Conservation (phyloP, 2,888 invertebrate genomes). For the Epirrita christyi region DNA sequence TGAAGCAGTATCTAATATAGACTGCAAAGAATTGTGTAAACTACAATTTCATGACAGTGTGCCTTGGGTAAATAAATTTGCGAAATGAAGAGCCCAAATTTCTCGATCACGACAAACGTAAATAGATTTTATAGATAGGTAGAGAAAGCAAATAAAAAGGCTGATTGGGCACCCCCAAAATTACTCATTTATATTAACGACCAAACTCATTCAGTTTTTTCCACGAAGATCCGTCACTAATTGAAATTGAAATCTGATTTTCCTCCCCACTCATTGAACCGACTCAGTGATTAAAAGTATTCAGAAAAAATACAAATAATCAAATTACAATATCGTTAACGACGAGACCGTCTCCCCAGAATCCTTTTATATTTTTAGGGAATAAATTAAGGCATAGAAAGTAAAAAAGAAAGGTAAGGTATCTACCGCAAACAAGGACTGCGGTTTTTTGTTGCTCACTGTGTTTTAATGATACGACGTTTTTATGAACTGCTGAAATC, state of each 20-base stretch:
- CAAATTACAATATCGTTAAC: slow-evolving; percentile 86
- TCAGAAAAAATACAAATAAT: slow-evolving; percentile 84
- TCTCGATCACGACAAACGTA: slow-evolving; percentile 19
- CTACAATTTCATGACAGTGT: neutral
- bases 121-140: slow-evolving; percentile 26
- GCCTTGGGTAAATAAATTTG: slow-evolving; percentile 6
- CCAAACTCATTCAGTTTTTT: slow-evolving; percentile 77
- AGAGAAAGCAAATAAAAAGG: slow-evolving; percentile 42
- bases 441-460: slow-evolving; percentile 63
- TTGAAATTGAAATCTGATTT: slow-evolving; percentile 85
- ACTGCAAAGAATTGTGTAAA: slow-evolving; percentile 11
- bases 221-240: slow-evolving; percentile 78
- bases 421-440: slow-evolving; percentile 67
- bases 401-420: slow-evolving; percentile 63
- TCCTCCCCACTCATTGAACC: slow-evolving; percentile 66
- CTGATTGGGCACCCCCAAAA: slow-evolving; percentile 65
- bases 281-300: slow-evolving; percentile 82
- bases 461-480: slow-evolving; percentile 44
- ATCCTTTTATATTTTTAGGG: slow-evolving; percentile 83
- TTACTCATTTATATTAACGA: slow-evolving; percentile 79
- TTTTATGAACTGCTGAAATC: slow-evolving; percentile 38
- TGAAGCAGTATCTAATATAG: too few relatives aligned
- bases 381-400: slow-evolving; percentile 78
- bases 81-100: slow-evolving; percentile 13
- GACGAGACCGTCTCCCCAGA: slow-evolving; percentile 74